Base-by-base conservation (phyloP, 2,113 vertebrate species). In the Phalacrocorax aristotelis region DNA sequence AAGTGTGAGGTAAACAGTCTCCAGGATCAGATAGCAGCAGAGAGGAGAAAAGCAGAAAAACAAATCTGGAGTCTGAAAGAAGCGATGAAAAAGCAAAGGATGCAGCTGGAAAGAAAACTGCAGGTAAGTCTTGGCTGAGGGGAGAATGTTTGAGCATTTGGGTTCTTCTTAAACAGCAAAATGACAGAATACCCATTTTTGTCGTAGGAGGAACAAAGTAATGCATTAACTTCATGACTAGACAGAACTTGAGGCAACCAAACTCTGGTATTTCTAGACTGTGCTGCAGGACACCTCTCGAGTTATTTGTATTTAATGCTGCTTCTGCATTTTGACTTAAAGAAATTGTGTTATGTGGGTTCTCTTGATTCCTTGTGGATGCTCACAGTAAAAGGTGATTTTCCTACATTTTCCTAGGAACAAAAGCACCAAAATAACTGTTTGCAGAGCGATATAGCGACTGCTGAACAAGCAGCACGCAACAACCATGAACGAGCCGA, bases 31-130 rank as follows among this genome's bases (percentile, higher is more conserved):
- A 83, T 98, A 60, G 70, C 90, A 52, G 87, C 97, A 4, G 98
- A 98, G 78, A 98, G 97, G 57, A 97, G 89, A 64, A 96, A 94
- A 77, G 96, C 98, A 1, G 98, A 98, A 93, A 98, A 97, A 54
- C 97, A 97, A 46, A 97, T 98, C 36, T 26, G 65, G 48, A 75
- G 94, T 52, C 95, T 99, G 78, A 98, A 95, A 87, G 98, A 98
- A 83, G 94, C 96, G 3, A 95, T 98, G 49, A 91, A 92, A 72
- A 76, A 11, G 21, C 98, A 98, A 72, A 93, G 89, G 82, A 51
- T 62, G 34, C 97, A 98, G 81, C 92, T 98, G 6, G 98, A 98
- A 94, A 96, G 96, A 81, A 96, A 96, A 64, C 96, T 98, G n/a
- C 95, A 94, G 0, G 98, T 98, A 81, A 92, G 97, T 96, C 36